Evolutionary conservation across 2,888 invertebrate species (phyloP), one percentile per base, ranked within the genome.

Genomic region (Cryptus viduatorius): DNA sequence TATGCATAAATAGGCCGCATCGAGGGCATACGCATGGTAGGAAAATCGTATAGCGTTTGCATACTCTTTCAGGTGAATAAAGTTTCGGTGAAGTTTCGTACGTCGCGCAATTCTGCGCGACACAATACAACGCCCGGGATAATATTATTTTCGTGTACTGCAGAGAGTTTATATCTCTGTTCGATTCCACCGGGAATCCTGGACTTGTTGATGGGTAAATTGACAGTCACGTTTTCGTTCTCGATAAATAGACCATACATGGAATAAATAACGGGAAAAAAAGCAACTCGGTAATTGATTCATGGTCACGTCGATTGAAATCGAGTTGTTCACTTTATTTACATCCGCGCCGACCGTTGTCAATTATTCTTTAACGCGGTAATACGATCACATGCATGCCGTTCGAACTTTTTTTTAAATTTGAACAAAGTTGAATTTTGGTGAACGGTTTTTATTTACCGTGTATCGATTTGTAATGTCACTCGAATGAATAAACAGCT

Each of bases 201-300:
- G 31, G 16, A n/a, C 46, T 29, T 46, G n/a, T 8, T 61, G 44
- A 73, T 68, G 59, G 67, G 19, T 53, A 16, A 19, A 82, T 82
- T 78, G 78, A 64, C 61, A 50, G 67, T 82, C 73, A 61, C 73
- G 68, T 80, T 75, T 75, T 50, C 68, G 67, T 65, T 71, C 24
- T 68, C 68, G 68, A 68, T 56, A 75, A 83, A 83, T 64, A 69
- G 50, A 69, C 46, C n/a, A 19, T 44, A n/a, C 29, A 46, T 29
- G 79, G 61, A 73, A 79, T 83, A 68, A 79, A 83, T 79, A 61
- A 79, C 61, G 24, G 31, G 50, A 48, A 53, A 67, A 71, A 19
- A 67, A 16, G 61, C 68, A 61, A 75, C 59, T 59, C 29, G 14
- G 31, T 10, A 79, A 71, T 69, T 29, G 56, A 75, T 83, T 75